A percentile compares a stretch with the other conserved stretches of the same genome.
These are phyloP conservation scores for Euura lappo DNA, from an alignment of 1,140 invertebrate genomes.

Conservation along the genomic window DNA sequence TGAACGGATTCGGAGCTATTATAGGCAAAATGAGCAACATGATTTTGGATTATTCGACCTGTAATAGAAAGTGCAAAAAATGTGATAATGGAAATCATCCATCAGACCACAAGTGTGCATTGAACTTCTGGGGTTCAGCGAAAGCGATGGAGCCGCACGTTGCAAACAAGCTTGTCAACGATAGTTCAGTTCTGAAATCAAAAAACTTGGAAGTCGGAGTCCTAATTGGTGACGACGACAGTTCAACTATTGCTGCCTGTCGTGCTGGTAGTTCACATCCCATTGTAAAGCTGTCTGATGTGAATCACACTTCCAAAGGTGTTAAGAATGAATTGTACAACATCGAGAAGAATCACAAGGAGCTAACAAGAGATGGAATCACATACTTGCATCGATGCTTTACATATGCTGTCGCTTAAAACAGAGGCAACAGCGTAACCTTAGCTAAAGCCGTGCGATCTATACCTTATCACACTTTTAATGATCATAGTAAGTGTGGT, in stretches of 20 bases:
- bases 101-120: slow-evolving; percentile 1
- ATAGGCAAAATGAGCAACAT: neutral
- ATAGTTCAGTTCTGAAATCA: too few species aligned
- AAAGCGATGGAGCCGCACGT: slow-evolving; percentile 27
- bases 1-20: slow-evolving; percentile 13
- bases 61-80: slow-evolving; percentile 1
- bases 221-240: slow-evolving; percentile 24
- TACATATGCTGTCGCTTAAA: slow-evolving; percentile 27
- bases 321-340: too few species aligned
- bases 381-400: slow-evolving; percentile 23
- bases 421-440: slow-evolving; percentile 21
- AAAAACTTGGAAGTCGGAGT: too few species aligned
- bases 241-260: slow-evolving; percentile 20
- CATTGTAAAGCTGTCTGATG: slow-evolving; percentile 22
- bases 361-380: slow-evolving; percentile 24
- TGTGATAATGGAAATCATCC: neutral
- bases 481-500: slow-evolving; percentile 29
- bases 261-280: slow-evolving; percentile 6
- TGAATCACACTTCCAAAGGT: slow-evolving; percentile 19
- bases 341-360: slow-evolving; percentile 20
- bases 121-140: slow-evolving; percentile 21
- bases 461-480: slow-evolving; percentile 29
- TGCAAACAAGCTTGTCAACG: slow-evolving; percentile 10
- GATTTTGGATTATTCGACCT: slow-evolving; percentile 16
- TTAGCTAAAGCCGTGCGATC: slow-evolving; percentile 22